phyloP scores from a whole-genome alignment of 2,797 vertebrate genomes.

The Ateles fusciceps region DNA sequence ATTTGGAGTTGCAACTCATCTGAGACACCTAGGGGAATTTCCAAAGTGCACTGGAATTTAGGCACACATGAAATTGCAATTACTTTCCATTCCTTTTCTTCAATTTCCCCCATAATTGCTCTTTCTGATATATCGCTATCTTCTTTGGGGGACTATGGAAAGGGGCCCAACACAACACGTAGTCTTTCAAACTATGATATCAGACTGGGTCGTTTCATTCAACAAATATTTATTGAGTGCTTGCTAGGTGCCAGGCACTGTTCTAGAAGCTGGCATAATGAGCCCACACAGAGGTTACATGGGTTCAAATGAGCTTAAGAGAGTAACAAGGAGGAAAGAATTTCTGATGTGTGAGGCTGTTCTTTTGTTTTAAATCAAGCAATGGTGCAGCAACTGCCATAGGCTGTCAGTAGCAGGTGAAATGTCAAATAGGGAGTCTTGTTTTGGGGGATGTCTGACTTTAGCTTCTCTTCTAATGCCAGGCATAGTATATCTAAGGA shows the following conservation, averaged over 20 bases:
- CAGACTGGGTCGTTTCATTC: background rate
- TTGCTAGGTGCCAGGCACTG: background rate
- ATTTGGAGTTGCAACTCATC: slow-evolving; percentile 36
- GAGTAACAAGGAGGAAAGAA: background rate
- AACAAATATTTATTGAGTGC: slow-evolving; percentile 12
- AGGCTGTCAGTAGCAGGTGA: slow-evolving; percentile 5
- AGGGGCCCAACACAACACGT: background rate
- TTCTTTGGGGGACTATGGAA: slow-evolving; percentile 17
- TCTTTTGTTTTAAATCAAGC: slow-evolving; percentile 32
- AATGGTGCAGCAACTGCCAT: slow-evolving; percentile 4
- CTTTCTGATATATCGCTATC: background rate
- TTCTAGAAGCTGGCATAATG: background rate
- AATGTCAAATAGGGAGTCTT: slow-evolving; percentile 3
- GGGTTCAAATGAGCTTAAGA: slow-evolving; percentile 8
- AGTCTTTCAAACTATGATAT: slow-evolving; percentile 18
- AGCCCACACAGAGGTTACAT: background rate
- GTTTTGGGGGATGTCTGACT: background rate
- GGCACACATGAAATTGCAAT: slow-evolving; percentile 46
- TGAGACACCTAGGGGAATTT: slow-evolving; percentile 19
- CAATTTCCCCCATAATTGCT: slow-evolving; percentile 13
- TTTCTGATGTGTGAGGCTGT: background rate
- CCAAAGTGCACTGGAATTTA: slow-evolving; percentile 29
- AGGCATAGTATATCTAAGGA: background rate
- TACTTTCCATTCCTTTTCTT: slow-evolving; percentile 54
- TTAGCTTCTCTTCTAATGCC: slow-evolving; percentile 22